Evolutionary conservation across 2,797 vertebrate genomes (phyloP).

Genomic region (Carduelis carduelis): DNA sequence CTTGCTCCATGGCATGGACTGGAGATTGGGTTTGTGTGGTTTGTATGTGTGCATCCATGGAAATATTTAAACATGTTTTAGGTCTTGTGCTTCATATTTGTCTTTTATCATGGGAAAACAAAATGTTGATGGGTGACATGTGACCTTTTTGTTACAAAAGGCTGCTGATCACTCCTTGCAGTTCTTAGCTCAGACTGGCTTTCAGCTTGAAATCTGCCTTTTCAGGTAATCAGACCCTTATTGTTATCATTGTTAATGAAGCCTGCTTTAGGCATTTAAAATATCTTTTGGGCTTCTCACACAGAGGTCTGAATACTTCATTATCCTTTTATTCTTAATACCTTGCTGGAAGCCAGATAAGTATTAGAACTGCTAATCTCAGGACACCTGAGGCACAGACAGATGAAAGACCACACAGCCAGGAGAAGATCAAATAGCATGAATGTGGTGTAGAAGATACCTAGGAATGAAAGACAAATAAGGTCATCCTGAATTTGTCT

Average conservation of each 20-base stretch:
- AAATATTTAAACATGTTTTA: neutral
- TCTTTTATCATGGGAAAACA: neutral
- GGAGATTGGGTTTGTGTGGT: neutral
- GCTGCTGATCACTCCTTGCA: neutral
- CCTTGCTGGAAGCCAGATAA: neutral
- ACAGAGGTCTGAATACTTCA: neutral
- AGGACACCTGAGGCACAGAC: neutral
- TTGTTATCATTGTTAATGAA: neutral
- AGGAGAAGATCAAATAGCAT: neutral
- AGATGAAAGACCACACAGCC: neutral
- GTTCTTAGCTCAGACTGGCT: neutral
- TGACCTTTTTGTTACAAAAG: neutral
- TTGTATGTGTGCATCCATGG: neutral
- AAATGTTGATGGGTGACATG: neutral
- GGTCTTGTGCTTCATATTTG: neutral
- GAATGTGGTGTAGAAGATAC: neutral
- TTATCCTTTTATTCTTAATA: neutral
- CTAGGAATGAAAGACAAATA: neutral
- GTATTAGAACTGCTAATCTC: neutral
- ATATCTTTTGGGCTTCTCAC: neutral
- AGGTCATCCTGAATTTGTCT: neutral
- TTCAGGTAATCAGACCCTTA: neutral
- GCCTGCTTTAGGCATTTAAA: neutral
- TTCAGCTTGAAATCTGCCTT: neutral
- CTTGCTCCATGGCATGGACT: neutral